Evolutionary conservation across 2,888 invertebrate species (phyloP).

Genomic region (Amphipyra tragopoginis): DNA sequence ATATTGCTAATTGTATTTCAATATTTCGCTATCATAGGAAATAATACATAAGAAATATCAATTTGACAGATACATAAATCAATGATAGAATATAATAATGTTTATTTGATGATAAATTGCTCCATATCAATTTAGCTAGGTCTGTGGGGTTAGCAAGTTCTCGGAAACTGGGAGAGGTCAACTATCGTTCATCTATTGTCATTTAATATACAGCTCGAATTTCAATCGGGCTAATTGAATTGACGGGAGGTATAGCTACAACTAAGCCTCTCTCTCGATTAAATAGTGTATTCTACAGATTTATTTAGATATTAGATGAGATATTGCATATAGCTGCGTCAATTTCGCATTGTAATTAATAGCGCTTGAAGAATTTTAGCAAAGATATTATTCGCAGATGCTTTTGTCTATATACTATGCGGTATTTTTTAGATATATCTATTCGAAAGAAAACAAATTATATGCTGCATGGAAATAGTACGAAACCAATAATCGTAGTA

Average conservation of each 20-base stretch:
- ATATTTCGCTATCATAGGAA: neutral
- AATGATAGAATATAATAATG: neutral
- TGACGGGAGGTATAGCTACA: conserved; percentile 1
- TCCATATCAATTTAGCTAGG: neutral
- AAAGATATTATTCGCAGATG: too few relatives aligned
- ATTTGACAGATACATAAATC: neutral
- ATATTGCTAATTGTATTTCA: conserved; percentile 5
- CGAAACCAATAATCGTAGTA: too few relatives aligned
- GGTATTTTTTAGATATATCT: too few relatives aligned
- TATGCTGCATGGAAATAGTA: too few relatives aligned
- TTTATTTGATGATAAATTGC: conserved; percentile 1
- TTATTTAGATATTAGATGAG: neutral
- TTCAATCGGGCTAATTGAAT: neutral
- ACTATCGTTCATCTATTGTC: conserved; percentile 3
- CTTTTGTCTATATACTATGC: neutral
- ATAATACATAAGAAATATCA: too few relatives aligned
- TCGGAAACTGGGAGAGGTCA: conserved; percentile 4
- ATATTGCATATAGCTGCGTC: neutral
- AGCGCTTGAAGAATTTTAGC: too few relatives aligned
- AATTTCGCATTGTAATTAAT: too few relatives aligned
- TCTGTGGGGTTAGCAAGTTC: neutral
- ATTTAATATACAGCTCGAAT: neutral
- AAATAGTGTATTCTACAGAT: neutral
- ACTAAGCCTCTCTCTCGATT: neutral
- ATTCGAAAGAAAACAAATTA: too few relatives aligned